phyloP scores from a whole-genome alignment of 2,113 vertebrate species.

The Stomatorhinus ivindoensis region DNA sequence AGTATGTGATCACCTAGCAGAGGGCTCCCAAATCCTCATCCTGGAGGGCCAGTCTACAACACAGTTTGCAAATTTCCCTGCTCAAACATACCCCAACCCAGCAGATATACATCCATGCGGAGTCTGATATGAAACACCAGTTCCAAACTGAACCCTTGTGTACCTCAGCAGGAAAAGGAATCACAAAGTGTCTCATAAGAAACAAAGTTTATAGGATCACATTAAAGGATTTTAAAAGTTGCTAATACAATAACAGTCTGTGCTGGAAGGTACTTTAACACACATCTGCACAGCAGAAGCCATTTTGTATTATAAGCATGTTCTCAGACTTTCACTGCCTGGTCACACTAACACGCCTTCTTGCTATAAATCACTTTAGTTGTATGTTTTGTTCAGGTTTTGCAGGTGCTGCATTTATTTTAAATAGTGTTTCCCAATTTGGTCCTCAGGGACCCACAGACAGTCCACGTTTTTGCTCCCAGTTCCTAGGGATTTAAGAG shows the following conservation, averaged over 20 bases:
- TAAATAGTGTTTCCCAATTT: background rate
- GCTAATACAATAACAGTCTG: background rate
- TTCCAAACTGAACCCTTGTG: background rate
- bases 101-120: background rate
- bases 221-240: background rate
- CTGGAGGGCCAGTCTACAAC: background rate
- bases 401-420: background rate
- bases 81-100: background rate
- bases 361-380: constrained; percentile 45
- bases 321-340: constrained; percentile 41
- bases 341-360: constrained; percentile 38
- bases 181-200: background rate
- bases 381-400: background rate
- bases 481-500: background rate
- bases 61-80: background rate
- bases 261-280: constrained; percentile 24
- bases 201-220: background rate
- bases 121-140: background rate
- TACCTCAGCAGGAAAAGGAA: background rate
- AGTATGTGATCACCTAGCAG: constrained; percentile 13
- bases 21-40: background rate
- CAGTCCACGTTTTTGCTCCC: background rate
- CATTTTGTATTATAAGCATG: constrained; percentile 42
- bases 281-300: constrained; percentile 41
- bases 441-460: background rate